Percentiles rank a stretch among this genome's conserved stretches.
These are phyloP conservation scores for Craseonycteris thonglongyai DNA, from an alignment of 2,113 vertebrate species.

Conservation along the genomic window DNA sequence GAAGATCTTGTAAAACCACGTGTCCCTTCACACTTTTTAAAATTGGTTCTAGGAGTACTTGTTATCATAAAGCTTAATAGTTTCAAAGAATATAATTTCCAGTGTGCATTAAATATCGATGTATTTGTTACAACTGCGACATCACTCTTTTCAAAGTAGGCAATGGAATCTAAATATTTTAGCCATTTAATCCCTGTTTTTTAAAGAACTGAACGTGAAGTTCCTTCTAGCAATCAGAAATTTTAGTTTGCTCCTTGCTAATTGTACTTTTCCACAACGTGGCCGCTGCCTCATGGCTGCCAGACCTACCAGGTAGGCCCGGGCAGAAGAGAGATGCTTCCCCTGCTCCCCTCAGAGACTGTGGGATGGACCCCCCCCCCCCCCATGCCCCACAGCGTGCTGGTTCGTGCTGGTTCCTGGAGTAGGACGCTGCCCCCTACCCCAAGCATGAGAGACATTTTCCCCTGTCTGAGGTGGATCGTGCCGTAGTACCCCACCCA, in stretches of 20 bases:
- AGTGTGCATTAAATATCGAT: background rate
- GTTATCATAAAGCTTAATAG: background rate
- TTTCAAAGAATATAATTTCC: background rate
- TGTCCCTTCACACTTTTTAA: background rate
- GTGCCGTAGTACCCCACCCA: background rate
- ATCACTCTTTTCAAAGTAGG: background rate
- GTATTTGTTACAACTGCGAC: background rate
- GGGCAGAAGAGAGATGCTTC: background rate
- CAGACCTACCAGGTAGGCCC: background rate
- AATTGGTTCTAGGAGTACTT: background rate
- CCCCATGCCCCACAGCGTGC: background rate
- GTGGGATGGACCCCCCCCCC: background rate
- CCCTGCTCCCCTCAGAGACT: background rate
- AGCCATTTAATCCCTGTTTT: background rate
- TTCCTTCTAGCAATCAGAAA: background rate
- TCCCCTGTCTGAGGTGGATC: background rate
- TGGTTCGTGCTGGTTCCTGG: background rate
- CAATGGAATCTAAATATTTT: background rate
- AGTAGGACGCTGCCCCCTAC: background rate
- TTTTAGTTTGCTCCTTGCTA: slow-evolving; percentile 2
- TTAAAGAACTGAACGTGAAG: slow-evolving; percentile 4
- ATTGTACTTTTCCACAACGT: background rate
- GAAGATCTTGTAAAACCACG: background rate
- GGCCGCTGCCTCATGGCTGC: background rate
- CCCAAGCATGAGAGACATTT: background rate